Percentiles rank a stretch among this genome's conserved stretches.
These are phyloP conservation scores for Drosophila acutilabella DNA, from an alignment of 2,888 invertebrate genomes.

Conservation along the genomic window DNA sequence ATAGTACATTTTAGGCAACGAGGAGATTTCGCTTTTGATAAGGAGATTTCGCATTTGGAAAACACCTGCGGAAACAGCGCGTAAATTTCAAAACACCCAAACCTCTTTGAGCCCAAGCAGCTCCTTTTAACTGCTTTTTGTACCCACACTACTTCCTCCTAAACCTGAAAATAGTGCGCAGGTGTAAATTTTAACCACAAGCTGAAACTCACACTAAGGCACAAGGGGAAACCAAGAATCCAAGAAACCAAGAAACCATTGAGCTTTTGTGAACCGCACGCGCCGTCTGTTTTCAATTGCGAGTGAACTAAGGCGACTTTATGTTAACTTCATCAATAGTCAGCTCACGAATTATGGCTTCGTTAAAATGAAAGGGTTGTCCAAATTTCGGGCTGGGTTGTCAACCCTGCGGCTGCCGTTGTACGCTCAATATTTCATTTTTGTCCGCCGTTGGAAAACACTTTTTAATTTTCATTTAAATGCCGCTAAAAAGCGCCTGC, in stretches of 20 bases:
- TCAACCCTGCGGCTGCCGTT: slow-evolving; percentile 11
- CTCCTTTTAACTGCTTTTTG: slow-evolving; percentile 1
- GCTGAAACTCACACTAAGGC: slow-evolving; percentile 4
- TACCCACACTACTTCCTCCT: not conserved
- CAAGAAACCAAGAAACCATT: slow-evolving; percentile 48
- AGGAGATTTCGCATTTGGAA: not conserved
- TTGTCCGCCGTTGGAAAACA: slow-evolving; percentile 16
- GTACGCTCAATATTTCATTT: slow-evolving; percentile 34
- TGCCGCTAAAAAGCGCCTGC: not conserved
- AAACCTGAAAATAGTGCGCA: slow-evolving; percentile 29
- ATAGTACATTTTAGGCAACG: no score
- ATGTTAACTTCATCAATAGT: slow-evolving; percentile 59
- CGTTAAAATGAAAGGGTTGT: slow-evolving; percentile 24
- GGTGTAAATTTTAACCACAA: slow-evolving; percentile 65
- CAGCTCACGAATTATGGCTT: slow-evolving; percentile 46
- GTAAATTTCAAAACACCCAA: slow-evolving; percentile 1
- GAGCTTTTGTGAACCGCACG: slow-evolving; percentile 50
- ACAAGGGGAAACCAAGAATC: no score
- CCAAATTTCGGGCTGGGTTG: slow-evolving; percentile 13
- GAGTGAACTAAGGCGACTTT: slow-evolving; percentile 30
- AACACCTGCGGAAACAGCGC: slow-evolving; percentile 13
- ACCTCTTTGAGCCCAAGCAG: not conserved
- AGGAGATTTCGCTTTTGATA: no score
- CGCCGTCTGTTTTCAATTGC: slow-evolving; percentile 63
- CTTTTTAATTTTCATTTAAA: slow-evolving; percentile 12